Evolutionary conservation across 2,113 vertebrate genomes (phyloP).

Genomic region (Camelus dromedarius): DNA sequence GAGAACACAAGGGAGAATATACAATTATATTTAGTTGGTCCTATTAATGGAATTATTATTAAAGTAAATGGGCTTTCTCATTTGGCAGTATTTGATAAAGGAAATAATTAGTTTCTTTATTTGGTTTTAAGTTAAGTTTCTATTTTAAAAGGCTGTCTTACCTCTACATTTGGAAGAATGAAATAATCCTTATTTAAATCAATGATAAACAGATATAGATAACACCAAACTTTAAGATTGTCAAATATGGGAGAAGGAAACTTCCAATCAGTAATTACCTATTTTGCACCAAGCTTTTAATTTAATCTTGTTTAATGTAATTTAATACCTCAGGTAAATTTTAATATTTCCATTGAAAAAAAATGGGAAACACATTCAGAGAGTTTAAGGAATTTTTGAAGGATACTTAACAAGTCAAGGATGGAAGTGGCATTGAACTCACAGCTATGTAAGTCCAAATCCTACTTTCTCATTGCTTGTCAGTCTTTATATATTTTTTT

Average conservation of each 20-base stretch:
- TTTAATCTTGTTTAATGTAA: not conserved
- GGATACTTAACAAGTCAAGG: not conserved
- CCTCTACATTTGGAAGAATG: constrained; percentile 46
- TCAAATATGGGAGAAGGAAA: not conserved
- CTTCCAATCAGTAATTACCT: not conserved
- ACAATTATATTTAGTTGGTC: constrained; percentile 57
- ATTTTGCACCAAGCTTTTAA: not conserved
- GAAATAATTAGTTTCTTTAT: constrained; percentile 77
- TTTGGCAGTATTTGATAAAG: constrained; percentile 71
- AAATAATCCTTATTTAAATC: constrained; percentile 48
- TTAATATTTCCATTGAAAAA: not conserved
- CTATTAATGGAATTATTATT: constrained; percentile 74
- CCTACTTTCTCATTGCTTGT: not conserved
- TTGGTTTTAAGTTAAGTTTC: constrained; percentile 67
- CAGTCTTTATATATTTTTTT: not conserved
- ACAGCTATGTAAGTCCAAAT: not conserved
- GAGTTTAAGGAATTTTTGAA: not conserved
- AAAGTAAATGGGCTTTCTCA: constrained; percentile 78
- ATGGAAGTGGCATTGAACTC: not conserved
- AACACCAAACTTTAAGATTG: not conserved
- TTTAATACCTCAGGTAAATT: not conserved
- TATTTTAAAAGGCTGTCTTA: constrained; percentile 50
- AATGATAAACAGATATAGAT: not conserved
- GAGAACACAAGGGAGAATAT: constrained; percentile 51
- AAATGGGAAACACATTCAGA: not conserved